Base-by-base conservation (phyloP, 2,888 invertebrate genomes). In the Neoscelio sp. region DNA sequence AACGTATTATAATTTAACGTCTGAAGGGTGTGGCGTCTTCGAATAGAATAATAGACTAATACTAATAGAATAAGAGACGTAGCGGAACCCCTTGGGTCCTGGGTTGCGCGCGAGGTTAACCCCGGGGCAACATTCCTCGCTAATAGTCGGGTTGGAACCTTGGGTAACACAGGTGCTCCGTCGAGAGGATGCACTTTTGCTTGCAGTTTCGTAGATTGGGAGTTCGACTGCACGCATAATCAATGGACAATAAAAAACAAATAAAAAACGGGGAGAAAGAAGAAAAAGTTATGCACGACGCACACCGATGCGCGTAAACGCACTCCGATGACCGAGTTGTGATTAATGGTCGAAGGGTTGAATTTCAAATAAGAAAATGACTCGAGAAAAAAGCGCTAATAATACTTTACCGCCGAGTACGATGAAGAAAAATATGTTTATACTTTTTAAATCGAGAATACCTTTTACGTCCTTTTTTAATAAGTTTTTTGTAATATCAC, bases 81-180 rank as follows among this genome's bases (percentile, higher is more conserved):
- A 78, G 73, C 64, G 82, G 82, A 80, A 81, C 82, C 82, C 81
- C 83, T 85, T 82, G 84, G 82, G 78, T 80, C 82, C 75, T 78
- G 82, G 79, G 83, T 33, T 83, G 85, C 84, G 85, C 84, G 81
- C 86, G 83, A 86, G 85, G 85, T 87, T 87, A 87, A 87, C 87
- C 88, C 85, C 85, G 83, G 87, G 88, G 88, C 88, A 88, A 86
- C 89, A 89, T 89, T 89, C 89, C 85, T 85, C 86, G 85, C 87
- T 89, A 89, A 89, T 89, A 87, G 87, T 85, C 84, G 86, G 88
- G 86, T 85, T 85, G 87, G 86, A 87, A 87, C 87, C 87, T 87
- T 84, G 89, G 86, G 89, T 89, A 89, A 89, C 89, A 89, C 89
- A 89, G 89, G 88, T 89, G 89, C 89, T 85, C 85, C 82, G 56